Conservation (phyloP, 2,113 vertebrate species). For the Zingel zingel region DNA sequence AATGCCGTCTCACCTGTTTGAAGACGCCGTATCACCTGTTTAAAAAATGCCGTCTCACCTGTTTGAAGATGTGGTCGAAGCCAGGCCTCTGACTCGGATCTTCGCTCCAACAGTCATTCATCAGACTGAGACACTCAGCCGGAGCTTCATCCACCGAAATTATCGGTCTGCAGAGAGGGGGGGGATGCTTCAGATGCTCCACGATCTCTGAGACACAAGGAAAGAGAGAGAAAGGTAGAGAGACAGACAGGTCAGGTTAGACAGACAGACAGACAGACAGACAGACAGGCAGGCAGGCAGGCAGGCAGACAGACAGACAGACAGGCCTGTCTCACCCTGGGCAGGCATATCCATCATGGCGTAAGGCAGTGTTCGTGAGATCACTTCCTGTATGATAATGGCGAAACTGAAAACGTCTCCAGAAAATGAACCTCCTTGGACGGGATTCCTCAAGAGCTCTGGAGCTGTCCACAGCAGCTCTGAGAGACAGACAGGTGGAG, state of each 20-base stretch:
- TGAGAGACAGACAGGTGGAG: constrained; percentile 50
- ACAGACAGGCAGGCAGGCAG: neutral
- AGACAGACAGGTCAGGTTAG: constrained; percentile 12
- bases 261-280: neutral
- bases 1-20: too few species aligned
- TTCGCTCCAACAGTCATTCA: constrained; percentile 90
- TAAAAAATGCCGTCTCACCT: constrained; percentile 47
- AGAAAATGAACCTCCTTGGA: constrained; percentile 75
- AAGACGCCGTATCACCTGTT: too few species aligned
- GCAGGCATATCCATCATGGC: constrained; percentile 89
- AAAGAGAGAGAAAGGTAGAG: neutral
- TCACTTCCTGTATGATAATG: constrained; percentile 92
- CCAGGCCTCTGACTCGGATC: constrained; percentile 83
- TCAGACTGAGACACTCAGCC: constrained; percentile 87
- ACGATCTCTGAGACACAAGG: constrained; percentile 80
- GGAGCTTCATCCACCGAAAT: constrained; percentile 89
- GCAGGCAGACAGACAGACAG: neutral
- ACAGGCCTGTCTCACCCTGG: constrained; percentile 78
- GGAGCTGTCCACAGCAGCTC: constrained; percentile 83
- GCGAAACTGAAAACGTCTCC: constrained; percentile 90
- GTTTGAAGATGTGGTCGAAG: constrained; percentile 85
- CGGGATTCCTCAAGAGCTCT: constrained; percentile 67
- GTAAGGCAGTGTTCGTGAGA: constrained; percentile 87
- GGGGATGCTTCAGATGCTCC: constrained; percentile 68
- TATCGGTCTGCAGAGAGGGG: constrained; percentile 82